Base-by-base conservation (phyloP, 2,113 vertebrate species). In the Nymphicus hollandicus region DNA sequence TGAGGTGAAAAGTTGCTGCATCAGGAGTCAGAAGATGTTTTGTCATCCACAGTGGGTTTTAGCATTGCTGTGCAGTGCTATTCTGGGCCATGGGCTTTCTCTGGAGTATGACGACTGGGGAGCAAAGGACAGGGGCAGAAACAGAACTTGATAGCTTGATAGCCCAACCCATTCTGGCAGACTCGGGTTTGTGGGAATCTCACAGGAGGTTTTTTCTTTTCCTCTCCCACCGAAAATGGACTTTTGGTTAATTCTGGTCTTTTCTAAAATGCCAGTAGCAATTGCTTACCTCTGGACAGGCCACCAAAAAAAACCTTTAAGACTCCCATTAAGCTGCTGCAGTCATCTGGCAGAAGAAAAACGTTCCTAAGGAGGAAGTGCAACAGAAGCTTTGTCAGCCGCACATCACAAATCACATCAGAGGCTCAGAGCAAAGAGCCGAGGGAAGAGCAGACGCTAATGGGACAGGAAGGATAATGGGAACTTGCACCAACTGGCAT, bases 321-420 rank as follows among this genome's bases (percentile, higher is more conserved):
- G 82, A 6, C 46, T 88, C 68, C 25, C 56, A 49, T 47, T 56
- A 63, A 56, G 63, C 70, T 63, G n/a, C 46, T 77, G 84, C 41
- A 92, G 68, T 46, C 78, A 33, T 64, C 79, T 70, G 58, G 41
- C n/a, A 58, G 52, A 69, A 92, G 86, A 69, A 85, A 56, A 88
- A 58, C 37, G 23, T 70, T 83, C 63, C 74, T 39, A 5, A 63
- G 74, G 50, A 83, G 37, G 53, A 66, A 86, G 41, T 2, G 2
- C 77, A 68, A 56, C 27, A 47, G 60, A 44, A 94, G 70, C 66
- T 93, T 72, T 94, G 76, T 72, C 93, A 94, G 89, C 83, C 77
- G 81, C 91, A 85, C 6, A 0, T 61, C 0, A 1, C 91, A 70
- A 93, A 86, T 93, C 76, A 33, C 79, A 64, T 35, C 43, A 60